Percentiles rank a stretch among this genome's conserved stretches.
Evolutionary conservation across 2,113 vertebrate species (phyloP).

Genomic region (Trogon surrucura): DNA sequence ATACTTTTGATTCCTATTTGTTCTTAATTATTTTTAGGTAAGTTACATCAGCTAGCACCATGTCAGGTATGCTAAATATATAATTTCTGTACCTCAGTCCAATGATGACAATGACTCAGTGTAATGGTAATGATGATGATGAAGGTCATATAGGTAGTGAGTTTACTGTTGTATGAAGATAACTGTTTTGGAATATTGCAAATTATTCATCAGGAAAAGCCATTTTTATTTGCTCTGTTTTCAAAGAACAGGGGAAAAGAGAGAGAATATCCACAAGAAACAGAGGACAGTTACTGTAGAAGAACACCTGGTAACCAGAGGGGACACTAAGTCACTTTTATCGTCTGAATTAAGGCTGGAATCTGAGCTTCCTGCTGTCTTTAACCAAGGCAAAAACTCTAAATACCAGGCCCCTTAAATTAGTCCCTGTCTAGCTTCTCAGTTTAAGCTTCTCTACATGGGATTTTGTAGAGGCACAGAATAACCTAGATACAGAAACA

Average conservation of each 20-base stretch:
- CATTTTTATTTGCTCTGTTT: not conserved
- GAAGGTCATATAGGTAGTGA: rapidly evolving
- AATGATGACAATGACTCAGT: not conserved
- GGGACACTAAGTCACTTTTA: not conserved
- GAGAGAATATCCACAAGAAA: rapidly evolving
- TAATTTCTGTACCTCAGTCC: not conserved
- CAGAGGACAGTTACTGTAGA: not conserved
- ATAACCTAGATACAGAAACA: not conserved
- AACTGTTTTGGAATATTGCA: not conserved
- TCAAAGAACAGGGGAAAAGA: not conserved
- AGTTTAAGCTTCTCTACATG: not conserved
- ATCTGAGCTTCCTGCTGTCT: not conserved
- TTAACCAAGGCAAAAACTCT: not conserved
- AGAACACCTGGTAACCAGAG: not conserved
- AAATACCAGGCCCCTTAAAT: not conserved
- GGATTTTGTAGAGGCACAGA: not conserved
- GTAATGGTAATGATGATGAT: not conserved
- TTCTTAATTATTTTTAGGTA: not conserved
- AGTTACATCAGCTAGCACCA: not conserved
- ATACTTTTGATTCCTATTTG: not conserved
- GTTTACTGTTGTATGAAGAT: not conserved
- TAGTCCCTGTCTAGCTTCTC: not conserved
- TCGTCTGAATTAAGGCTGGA: not conserved
- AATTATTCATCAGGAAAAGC: not conserved
- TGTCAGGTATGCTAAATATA: not conserved